Evolutionary conservation across 2,797 vertebrate species (phyloP).

Genomic region (Pantherophis alleghaniensis): DNA sequence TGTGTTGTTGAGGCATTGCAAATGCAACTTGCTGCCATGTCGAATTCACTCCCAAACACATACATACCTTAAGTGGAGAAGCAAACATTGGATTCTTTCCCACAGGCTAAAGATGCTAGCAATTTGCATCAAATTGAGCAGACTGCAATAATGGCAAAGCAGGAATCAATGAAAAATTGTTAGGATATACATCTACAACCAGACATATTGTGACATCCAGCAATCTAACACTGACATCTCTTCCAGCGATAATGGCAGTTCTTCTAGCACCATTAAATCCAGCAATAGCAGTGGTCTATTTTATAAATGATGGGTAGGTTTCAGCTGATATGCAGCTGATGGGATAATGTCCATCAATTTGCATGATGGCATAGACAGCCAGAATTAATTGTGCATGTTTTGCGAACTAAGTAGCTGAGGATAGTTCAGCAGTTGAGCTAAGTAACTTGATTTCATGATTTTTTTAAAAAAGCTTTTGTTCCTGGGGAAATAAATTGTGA

Average conservation of each 20-base stretch:
- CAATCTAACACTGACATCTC: neutral
- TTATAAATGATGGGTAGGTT: constrained; percentile 13
- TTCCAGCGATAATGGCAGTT: neutral
- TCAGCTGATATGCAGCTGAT: neutral
- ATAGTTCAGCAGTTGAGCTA: neutral
- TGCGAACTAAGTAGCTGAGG: neutral
- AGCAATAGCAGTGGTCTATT: neutral
- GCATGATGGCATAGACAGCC: neutral
- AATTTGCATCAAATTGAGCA: neutral
- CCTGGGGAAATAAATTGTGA: neutral
- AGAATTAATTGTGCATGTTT: neutral
- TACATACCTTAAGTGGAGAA: neutral
- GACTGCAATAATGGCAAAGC: neutral
- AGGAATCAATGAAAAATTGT: accelerated
- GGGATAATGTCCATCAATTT: neutral
- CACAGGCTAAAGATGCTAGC: neutral
- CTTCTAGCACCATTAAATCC: constrained; percentile 4
- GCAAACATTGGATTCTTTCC: accelerated
- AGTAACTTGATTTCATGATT: neutral
- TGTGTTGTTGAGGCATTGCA: constrained; percentile 10
- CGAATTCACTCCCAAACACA: neutral
- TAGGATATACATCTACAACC: neutral
- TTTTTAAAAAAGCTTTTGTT: neutral
- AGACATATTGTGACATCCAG: neutral
- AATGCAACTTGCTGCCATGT: neutral